These are phyloP conservation scores for Urosaurus nigricauda DNA, from an alignment of 2,797 vertebrate genomes.

Conservation along the genomic window DNA sequence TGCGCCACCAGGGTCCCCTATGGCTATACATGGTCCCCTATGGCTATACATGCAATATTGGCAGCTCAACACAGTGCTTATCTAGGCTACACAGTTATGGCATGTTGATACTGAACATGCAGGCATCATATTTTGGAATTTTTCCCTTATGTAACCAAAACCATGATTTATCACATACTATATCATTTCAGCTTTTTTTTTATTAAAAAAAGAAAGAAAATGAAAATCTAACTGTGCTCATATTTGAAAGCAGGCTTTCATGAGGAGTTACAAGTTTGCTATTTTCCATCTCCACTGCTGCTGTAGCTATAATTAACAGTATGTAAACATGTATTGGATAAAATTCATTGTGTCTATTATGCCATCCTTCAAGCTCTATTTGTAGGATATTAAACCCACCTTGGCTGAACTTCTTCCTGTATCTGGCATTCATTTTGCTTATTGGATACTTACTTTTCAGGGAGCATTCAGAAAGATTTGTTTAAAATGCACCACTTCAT, in stretches of 20 bases:
- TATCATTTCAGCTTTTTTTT: neutral
- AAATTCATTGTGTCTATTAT: neutral
- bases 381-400: neutral
- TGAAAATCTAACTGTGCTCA: neutral
- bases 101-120: too few relatives aligned
- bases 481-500: neutral
- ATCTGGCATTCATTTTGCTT: conserved; percentile 54
- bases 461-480: neutral
- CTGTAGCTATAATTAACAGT: conserved; percentile 11
- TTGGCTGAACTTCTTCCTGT: neutral
- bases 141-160: neutral
- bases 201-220: neutral
- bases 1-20: too few relatives aligned
- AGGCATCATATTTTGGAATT: too few relatives aligned
- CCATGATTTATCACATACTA: neutral
- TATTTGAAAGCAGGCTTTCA: neutral
- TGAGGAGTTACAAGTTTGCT: neutral
- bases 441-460: conserved; percentile 15
- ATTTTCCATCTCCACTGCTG: neutral
- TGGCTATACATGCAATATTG: too few relatives aligned
- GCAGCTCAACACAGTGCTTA: too few relatives aligned
- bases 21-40: too few relatives aligned
- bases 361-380: neutral
- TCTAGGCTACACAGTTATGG: neutral
- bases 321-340: neutral